Conservation (phyloP, 2,797 vertebrate species). For the Ambastaia sidthimunki region DNA sequence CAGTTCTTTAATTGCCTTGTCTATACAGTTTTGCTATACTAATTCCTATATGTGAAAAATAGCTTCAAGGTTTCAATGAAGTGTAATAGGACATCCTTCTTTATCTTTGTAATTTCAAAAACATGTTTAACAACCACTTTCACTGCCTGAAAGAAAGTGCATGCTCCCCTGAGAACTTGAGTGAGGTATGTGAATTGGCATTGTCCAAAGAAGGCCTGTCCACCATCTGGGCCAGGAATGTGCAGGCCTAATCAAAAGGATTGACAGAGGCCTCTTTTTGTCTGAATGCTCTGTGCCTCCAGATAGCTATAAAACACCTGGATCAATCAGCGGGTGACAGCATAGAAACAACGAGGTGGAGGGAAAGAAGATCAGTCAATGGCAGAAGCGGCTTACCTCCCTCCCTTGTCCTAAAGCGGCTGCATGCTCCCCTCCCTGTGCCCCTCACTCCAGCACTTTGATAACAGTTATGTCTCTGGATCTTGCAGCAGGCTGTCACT, state of each 20-base stretch:
- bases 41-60: background rate
- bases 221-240: slow-evolving; percentile 88
- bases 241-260: slow-evolving; percentile 84
- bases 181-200: slow-evolving; percentile 65
- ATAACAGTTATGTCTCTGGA: slow-evolving; percentile 87
- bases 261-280: slow-evolving; percentile 82
- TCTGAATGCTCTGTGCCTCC: slow-evolving; percentile 83
- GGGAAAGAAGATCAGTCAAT: slow-evolving; percentile 81
- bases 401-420: slow-evolving; percentile 34
- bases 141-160: background rate
- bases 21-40: background rate
- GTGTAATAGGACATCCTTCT: background rate
- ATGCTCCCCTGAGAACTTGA: slow-evolving; percentile 17
- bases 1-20: background rate
- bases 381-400: slow-evolving; percentile 51
- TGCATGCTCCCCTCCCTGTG: slow-evolving; percentile 46
- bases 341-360: slow-evolving; percentile 70
- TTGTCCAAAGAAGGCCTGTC: slow-evolving; percentile 79
- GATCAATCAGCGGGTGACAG: slow-evolving; percentile 89
- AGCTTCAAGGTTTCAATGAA: background rate
- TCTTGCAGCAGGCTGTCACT: slow-evolving; percentile 85
- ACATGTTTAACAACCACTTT: slow-evolving; percentile 3
- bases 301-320: slow-evolving; percentile 89
- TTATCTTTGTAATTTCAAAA: background rate
- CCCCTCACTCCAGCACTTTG: slow-evolving; percentile 82